These are phyloP conservation scores for Trichechus manatus DNA, from an alignment of 2,113 vertebrate genomes.

Conservation along the genomic window DNA sequence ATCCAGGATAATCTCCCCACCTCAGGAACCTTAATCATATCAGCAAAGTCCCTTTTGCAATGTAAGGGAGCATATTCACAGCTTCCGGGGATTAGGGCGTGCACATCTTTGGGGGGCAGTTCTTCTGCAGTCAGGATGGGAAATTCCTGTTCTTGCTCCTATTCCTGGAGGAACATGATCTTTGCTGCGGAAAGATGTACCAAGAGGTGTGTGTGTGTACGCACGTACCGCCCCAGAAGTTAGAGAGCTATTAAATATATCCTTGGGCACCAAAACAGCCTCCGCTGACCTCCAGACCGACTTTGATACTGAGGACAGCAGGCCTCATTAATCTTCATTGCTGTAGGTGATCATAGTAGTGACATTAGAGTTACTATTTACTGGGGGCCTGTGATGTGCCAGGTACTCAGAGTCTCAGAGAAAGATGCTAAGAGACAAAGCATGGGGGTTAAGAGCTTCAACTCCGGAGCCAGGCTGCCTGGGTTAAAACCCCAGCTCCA, in stretches of 20 bases:
- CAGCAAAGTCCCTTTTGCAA: not conserved
- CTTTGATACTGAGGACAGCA: rapidly evolving
- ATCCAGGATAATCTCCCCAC: not conserved
- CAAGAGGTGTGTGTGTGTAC: rapidly evolving
- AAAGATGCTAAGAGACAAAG: not conserved
- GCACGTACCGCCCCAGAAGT: not conserved
- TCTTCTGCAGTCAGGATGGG: not conserved
- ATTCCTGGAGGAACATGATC: not conserved
- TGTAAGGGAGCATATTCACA: no score
- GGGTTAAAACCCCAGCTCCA: not conserved
- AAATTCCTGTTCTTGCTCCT: not conserved
- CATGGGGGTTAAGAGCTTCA: no score
- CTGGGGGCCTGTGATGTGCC: not conserved
- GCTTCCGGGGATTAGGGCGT: not conserved
- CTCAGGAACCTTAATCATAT: not conserved
- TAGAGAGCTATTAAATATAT: not conserved
- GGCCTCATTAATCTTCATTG: not conserved
- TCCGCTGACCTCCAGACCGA: not conserved
- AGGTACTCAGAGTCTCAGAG: not conserved
- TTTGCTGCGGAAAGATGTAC: not conserved
- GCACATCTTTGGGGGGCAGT: no score
- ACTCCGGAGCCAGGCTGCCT: not conserved
- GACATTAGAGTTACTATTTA: not conserved
- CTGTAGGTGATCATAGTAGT: rapidly evolving
- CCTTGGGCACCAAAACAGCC: not conserved